These are phyloP conservation scores for Chrysocyon brachyurus DNA, from an alignment of 2,797 vertebrate species.

Conservation along the genomic window DNA sequence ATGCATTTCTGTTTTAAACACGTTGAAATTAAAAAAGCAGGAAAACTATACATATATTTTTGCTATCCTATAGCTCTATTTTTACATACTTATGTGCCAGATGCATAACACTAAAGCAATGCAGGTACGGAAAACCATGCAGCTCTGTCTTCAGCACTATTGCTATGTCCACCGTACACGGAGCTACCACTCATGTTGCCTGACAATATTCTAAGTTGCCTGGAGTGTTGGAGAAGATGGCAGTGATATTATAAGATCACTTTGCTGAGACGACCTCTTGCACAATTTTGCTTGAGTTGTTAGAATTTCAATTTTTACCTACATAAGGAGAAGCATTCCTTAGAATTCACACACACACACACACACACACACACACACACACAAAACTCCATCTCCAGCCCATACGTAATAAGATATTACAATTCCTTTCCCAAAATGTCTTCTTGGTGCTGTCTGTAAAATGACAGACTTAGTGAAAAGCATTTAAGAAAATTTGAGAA, in stretches of 20 bases:
- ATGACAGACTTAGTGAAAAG: background rate
- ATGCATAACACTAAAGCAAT: background rate
- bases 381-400: background rate
- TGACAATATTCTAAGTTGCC: background rate
- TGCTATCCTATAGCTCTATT: background rate
- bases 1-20: background rate
- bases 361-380: background rate
- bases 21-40: background rate
- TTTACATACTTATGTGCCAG: background rate
- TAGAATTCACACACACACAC: background rate
- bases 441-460: background rate
- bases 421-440: background rate
- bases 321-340: background rate
- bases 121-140: background rate
- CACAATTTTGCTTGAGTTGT: background rate
- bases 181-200: background rate
- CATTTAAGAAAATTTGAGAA: background rate
- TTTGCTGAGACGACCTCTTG: background rate
- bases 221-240: background rate
- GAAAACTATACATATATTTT: background rate
- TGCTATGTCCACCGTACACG: background rate
- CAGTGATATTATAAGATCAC: background rate
- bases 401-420: background rate
- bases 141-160: background rate
- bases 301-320: slow-evolving; percentile 31